Base-by-base conservation (phyloP, 2,113 vertebrate genomes). In the Vidua macroura region DNA sequence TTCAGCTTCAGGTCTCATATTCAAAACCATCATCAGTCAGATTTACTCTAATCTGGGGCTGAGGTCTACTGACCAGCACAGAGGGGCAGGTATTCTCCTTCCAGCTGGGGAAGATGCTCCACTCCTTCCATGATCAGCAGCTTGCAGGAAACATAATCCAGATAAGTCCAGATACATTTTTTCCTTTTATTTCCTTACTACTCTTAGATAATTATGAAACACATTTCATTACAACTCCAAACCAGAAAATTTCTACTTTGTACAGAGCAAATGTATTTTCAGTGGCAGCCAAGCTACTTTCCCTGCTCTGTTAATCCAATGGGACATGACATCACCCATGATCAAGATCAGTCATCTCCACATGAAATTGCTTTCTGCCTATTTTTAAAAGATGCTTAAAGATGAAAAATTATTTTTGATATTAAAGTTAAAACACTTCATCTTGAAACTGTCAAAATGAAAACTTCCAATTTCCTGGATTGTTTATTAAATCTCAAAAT, bases 401-500 rank as follows among this genome's bases (percentile, higher is more conserved):
- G 64, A 67, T 94, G 94, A 96, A 77, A 90, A 96, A 95, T 88
- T 76, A 86, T 48, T 55, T 88, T 83, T 83, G 7, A 93, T 88
- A 83, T 78, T 52, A 59, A 86, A 96, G 68, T 74, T 92, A 94
- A 90, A 94, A 44, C 23, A 78, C 21, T 93, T 90, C 39, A 83
- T 96, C 83, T 92, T 92, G 56, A 92, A 93, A 83, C 73, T 81
- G 76, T 86, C 94, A 81, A 74, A 59, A 74, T 7, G 33, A 90
- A 93, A 93, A 63, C 52, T 90, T 80, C 8, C 74, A 86, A 90
- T 95, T 95, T 96, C 92, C 94, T 93, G 90, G 19, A 59, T 30
- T 90, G 79, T 93, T 77, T 93, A 93, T 94, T 93, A 93, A 96
- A 88, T 63, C 76, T 83, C 59, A 77, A 59, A 90, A 88, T 77